Conservation (phyloP, 2,888 invertebrate species). For the Galeopsomyia nigrocyanea region DNA sequence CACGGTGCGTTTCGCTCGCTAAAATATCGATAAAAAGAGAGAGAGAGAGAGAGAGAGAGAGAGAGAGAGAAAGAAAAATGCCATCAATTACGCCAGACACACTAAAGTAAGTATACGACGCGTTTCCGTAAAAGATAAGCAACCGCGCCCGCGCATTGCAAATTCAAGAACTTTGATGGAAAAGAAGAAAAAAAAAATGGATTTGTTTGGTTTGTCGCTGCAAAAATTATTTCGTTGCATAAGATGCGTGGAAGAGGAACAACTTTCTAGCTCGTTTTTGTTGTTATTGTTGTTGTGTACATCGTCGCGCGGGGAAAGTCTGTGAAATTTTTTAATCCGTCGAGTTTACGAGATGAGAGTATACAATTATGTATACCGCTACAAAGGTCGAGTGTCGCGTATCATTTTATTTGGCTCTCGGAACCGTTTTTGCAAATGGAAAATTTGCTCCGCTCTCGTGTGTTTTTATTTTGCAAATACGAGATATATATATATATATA, state of each 20-base stretch:
- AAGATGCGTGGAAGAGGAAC: constrained; percentile 34
- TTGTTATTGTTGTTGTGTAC: no score
- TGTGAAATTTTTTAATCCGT: constrained; percentile 10
- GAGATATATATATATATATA: no score
- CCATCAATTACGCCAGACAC: constrained; percentile 25
- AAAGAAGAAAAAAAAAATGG: no score
- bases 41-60: no score
- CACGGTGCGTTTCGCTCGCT: no score
- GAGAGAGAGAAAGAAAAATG: constrained; percentile 29
- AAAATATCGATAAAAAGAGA: no score
- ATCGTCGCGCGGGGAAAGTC: constrained; percentile 46
- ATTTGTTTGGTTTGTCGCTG: neutral
- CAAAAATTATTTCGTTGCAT: neutral
- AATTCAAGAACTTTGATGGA: constrained; percentile 30
- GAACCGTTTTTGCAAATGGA: no score
- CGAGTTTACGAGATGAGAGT: constrained; percentile 15
- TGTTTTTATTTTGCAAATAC: no score
- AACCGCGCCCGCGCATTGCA: neutral
- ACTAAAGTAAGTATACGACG: constrained; percentile 8
- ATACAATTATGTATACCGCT: no score
- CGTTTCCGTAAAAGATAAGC: constrained; percentile 32
- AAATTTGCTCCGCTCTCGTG: no score
- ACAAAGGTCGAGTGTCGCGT: no score
- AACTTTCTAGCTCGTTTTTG: constrained; percentile 49
- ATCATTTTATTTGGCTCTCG: no score